Percentiles rank a stretch among this genome's conserved stretches.
Conservation (phyloP, 2,797 vertebrate genomes). For the Telmatherina bonti region DNA sequence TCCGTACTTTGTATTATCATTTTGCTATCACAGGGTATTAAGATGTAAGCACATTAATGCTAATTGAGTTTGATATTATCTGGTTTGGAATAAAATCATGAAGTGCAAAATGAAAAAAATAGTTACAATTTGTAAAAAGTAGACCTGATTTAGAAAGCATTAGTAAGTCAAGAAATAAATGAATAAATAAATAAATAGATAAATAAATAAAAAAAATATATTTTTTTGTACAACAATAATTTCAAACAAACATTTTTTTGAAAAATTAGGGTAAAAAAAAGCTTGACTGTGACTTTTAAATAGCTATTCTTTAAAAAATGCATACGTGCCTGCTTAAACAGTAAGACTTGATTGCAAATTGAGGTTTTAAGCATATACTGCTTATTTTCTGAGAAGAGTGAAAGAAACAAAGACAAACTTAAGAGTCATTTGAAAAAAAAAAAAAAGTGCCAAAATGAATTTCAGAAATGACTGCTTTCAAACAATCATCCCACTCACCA, state of each 20-base stretch:
- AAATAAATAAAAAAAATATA: no score
- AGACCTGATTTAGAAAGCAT: not conserved
- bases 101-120: not conserved
- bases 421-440: conserved; percentile 19
- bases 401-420: conserved; percentile 48
- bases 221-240: no score
- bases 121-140: not conserved
- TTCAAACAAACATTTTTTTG: not conserved
- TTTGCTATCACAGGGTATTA: conserved; percentile 28
- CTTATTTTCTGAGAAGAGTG: conserved; percentile 52
- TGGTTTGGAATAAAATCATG: not conserved
- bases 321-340: no score
- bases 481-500: conserved; percentile 51
- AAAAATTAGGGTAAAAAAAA: no score
- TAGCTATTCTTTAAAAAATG: no score
- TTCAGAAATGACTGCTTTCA: conserved; percentile 48
- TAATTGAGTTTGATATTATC: conserved; percentile 3
- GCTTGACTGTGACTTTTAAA: no score
- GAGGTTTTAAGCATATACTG: conserved; percentile 35
- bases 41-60: conserved; percentile 10
- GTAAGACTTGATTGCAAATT: conserved; percentile 37
- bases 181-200: not conserved
- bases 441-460: conserved; percentile 27
- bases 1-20: conserved; percentile 21
- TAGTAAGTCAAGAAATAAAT: not conserved